Conservation (phyloP, 2,888 invertebrate genomes). For the Philonicus albiceps region DNA sequence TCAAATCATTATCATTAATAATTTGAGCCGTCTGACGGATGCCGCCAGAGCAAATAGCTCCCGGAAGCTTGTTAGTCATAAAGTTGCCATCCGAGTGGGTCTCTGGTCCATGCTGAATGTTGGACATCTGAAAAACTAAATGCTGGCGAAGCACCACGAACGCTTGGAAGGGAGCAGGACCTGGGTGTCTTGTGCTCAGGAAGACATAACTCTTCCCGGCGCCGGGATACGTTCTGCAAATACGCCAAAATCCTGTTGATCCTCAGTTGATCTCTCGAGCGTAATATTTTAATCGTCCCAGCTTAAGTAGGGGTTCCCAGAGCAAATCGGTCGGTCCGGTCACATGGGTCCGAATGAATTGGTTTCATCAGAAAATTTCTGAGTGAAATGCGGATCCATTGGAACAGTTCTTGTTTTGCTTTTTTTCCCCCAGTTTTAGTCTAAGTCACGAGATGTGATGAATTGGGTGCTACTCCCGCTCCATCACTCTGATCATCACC, state of each 20-base stretch:
- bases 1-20: slow-evolving; percentile 49
- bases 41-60: not conserved
- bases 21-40: slow-evolving; percentile 32
- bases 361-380: not conserved
- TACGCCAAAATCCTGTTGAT: slow-evolving; percentile 51
- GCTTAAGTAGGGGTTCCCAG: slow-evolving; percentile 43
- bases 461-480: not conserved
- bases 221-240: slow-evolving; percentile 37
- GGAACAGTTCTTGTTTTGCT: not conserved
- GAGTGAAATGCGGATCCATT: not conserved
- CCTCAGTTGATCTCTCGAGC: slow-evolving; percentile 51
- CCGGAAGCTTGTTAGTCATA: not conserved
- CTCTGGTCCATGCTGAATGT: not conserved
- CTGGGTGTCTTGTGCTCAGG: not conserved
- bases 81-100: not conserved
- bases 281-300: slow-evolving; percentile 52
- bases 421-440: not conserved
- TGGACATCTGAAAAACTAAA: not conserved
- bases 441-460: not conserved
- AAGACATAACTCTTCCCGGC: not conserved
- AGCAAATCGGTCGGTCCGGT: slow-evolving; percentile 44
- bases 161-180: not conserved
- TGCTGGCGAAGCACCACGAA: not conserved
- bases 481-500: not conserved
- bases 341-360: not conserved